Evolutionary conservation across 1,140 invertebrate species (phyloP).

Genomic region (Papilio glaucus): DNA sequence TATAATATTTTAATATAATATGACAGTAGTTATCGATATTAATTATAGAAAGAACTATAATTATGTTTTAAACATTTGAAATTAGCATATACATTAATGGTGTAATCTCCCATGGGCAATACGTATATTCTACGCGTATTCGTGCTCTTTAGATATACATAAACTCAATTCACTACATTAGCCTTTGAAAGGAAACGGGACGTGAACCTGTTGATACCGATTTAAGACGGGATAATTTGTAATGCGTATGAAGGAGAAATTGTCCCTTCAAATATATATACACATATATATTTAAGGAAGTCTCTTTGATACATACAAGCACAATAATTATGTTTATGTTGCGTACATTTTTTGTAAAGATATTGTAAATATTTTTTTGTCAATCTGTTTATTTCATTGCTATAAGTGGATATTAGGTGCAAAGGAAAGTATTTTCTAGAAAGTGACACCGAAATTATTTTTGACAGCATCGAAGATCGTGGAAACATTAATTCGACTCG

Average conservation of each 20-base stretch:
- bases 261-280: no score
- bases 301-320: neutral
- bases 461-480: no score
- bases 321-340: neutral
- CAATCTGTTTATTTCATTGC: no score
- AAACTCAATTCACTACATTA: neutral
- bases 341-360: no score
- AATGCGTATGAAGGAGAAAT: conserved; percentile 4
- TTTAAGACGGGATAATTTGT: neutral
- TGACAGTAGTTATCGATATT: neutral
- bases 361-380: no score
- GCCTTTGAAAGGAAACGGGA: conserved; percentile 1
- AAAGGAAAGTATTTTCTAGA: no score
- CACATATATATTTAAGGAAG: neutral
- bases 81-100: neutral
- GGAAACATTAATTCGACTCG: no score
- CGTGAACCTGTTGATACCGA: neutral
- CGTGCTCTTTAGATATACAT: neutral
- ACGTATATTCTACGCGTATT: neutral
- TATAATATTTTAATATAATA: neutral
- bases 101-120: neutral
- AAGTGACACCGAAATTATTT: no score
- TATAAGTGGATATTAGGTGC: no score
- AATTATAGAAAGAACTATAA: no score
- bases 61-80: neutral